Conservation (phyloP, 2,888 invertebrate genomes). For the Thecocarcelia acutangulata region DNA sequence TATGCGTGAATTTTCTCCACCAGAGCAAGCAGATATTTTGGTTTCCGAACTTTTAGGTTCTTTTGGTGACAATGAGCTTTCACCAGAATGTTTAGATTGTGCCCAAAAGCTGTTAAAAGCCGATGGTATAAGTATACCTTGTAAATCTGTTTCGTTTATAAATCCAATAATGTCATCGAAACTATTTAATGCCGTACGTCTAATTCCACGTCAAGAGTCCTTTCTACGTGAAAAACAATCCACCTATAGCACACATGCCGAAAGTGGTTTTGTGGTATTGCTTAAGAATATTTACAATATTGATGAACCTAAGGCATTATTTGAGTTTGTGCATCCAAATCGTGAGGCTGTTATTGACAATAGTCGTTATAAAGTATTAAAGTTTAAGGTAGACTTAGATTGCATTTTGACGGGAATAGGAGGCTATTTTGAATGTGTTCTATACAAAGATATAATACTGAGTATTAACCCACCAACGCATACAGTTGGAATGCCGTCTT, state of each 20-base stretch:
- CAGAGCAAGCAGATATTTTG: constrained; percentile 95
- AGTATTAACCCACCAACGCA: constrained; percentile 95
- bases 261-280: constrained; percentile 97
- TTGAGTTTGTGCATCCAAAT: constrained; percentile 96
- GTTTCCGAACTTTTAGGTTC: constrained; percentile 97
- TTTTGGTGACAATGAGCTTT: constrained; percentile 99
- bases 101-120: constrained; percentile 92
- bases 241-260: constrained; percentile 79
- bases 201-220: constrained; percentile 72
- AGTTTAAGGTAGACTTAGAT: constrained; percentile 88
- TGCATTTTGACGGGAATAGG: constrained; percentile 95
- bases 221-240: constrained; percentile 73
- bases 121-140: constrained; percentile 95
- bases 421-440: constrained; percentile 95
- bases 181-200: constrained; percentile 89
- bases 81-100: constrained; percentile 98
- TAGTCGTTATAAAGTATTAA: constrained; percentile 86
- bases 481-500: constrained; percentile 96
- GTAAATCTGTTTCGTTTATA: constrained; percentile 93
- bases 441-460: constrained; percentile 92
- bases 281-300: constrained; percentile 80
- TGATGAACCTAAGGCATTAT: constrained; percentile 83
- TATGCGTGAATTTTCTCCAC: constrained; percentile 91
- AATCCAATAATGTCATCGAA: constrained; percentile 96
- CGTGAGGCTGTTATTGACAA: constrained; percentile 86